Base-by-base conservation (phyloP, 2,113 vertebrate genomes). In the Turnix velox region DNA sequence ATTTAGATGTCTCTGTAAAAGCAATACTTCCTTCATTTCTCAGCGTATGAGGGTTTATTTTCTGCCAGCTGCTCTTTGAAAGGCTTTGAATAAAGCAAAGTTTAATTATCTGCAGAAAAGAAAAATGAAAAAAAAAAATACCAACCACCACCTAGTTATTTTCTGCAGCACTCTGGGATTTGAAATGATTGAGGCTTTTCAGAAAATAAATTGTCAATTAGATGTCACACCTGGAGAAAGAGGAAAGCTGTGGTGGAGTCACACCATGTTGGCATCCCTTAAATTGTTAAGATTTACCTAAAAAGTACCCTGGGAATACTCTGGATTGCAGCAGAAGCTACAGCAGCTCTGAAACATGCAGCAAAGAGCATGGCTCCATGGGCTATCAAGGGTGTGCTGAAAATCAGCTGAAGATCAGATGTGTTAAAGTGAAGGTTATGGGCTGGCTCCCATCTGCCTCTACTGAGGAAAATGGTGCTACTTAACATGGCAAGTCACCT, bases 21-120 rank as follows among this genome's bases (percentile, higher is more conserved):
- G 35, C 35, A 92, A 62, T 30, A 63, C 14, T 90, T 86, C 77
- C 89, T 87, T 87, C 54, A 82, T 82, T 92, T 73, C 84, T 91
- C 80, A 49, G 67, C 87, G 54, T 91, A 78, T 65, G 58, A 89
- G 54, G 33, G 58, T 84, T 76, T 92, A 61, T 95, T 93, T 95
- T 96, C 87, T 92, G 46, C 62, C 84, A 95, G 87, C 84, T 93
- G 81, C 82, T 94, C 78, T 93, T 63, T 95, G 84, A 94, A 93
- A 95, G 35, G 58, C 35, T 87, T 94, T 94, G 74, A 93, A 89
- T 87, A 89, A 90, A 87, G 46, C 28, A 45, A 93, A 95, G 71
- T 89, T 95, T 94, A 94, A 95, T 96, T 94, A 95, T 72, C 81
- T 51, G 77, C 62, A 92, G 73, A 74, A 71, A 84, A 80, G 45